Evolutionary conservation across 1,140 invertebrate genomes (phyloP).

Genomic region (Trichoplusia ni): DNA sequence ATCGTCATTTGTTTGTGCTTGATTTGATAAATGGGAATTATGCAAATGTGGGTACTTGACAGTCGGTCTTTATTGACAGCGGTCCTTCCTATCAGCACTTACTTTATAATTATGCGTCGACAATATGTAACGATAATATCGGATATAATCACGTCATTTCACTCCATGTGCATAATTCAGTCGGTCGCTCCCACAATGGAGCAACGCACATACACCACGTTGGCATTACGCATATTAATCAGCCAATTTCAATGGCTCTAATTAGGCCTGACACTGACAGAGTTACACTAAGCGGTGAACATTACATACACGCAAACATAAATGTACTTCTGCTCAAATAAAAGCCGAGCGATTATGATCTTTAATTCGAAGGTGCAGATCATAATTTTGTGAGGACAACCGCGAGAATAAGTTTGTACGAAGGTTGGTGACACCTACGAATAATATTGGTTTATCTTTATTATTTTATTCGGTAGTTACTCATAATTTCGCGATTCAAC

Average conservation of each 20-base stretch:
- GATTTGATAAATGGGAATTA: no score
- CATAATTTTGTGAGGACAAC: neutral
- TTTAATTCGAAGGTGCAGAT: neutral
- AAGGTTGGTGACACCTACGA: conserved; percentile 7
- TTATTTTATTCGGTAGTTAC: conserved; percentile 17
- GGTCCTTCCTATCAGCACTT: neutral
- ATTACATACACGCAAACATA: conserved; percentile 44
- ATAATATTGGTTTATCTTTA: conserved; percentile 35
- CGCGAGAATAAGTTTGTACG: conserved; percentile 5
- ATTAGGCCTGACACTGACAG: conserved; percentile 73
- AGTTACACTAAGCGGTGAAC: conserved; percentile 65
- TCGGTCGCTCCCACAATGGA: conserved; percentile 58
- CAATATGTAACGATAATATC: conserved; percentile 46
- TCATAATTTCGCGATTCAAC: neutral
- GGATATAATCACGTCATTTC: conserved; percentile 66
- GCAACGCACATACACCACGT: conserved; percentile 58
- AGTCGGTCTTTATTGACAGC: neutral
- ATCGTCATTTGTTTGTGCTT: no score
- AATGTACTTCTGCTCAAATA: neutral
- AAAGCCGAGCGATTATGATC: conserved; percentile 19
- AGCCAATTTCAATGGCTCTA: conserved; percentile 74
- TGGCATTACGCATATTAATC: conserved; percentile 71
- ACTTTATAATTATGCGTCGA: conserved; percentile 19
- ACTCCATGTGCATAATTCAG: conserved; percentile 66
- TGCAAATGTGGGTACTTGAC: neutral